Conservation (phyloP, 2,797 vertebrate species). For the Falco berigora region DNA sequence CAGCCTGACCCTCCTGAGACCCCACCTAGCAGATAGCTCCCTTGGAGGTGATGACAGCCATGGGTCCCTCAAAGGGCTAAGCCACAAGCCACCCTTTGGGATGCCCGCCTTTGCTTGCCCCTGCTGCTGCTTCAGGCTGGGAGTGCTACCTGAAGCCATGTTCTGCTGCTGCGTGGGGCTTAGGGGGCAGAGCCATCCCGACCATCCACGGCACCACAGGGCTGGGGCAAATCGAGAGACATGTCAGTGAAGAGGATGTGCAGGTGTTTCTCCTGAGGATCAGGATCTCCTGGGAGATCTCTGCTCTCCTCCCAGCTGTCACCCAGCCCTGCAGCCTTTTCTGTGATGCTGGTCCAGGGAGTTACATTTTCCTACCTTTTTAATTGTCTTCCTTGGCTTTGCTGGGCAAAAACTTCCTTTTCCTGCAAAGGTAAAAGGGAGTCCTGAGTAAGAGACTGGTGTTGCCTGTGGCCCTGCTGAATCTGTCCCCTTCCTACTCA, state of each 20-base stretch:
- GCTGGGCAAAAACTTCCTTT: neutral
- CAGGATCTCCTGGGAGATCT: neutral
- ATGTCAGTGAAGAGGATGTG: accelerated
- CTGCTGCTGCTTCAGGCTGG: neutral
- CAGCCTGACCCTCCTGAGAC: neutral
- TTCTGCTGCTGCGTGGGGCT: accelerated
- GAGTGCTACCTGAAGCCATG: neutral
- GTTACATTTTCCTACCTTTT: neutral
- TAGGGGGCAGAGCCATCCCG: neutral
- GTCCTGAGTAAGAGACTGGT: neutral
- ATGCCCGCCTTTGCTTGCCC: accelerated
- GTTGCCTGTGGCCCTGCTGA: neutral
- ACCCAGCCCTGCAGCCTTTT: neutral
- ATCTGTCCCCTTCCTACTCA: neutral
- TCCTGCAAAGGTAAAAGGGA: neutral
- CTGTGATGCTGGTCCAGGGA: neutral
- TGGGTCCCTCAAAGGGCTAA: neutral
- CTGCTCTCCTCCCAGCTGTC: neutral
- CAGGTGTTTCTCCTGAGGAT: neutral
- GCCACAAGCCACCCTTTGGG: neutral
- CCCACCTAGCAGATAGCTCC: neutral
- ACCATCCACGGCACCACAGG: accelerated
- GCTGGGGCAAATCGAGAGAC: neutral
- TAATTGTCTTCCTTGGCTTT: neutral
- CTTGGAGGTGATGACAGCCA: accelerated